phyloP scores from a whole-genome alignment of 2,113 vertebrate genomes.

The Ageneiosus marmoratus region DNA sequence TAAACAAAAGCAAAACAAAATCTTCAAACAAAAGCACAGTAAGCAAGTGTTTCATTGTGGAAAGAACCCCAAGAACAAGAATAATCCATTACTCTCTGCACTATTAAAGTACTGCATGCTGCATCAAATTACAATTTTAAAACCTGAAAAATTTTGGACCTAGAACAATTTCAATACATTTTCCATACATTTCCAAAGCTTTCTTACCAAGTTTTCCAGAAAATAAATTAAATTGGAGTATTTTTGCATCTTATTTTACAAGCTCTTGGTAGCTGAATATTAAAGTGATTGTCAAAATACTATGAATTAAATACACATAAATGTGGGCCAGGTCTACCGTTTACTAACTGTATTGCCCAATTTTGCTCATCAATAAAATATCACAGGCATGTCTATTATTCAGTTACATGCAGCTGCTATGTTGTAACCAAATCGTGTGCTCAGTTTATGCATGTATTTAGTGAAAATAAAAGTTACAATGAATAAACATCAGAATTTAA shows the following conservation, averaged over 20 bases:
- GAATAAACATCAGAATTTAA: conserved; percentile 7
- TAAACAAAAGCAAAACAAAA: background rate
- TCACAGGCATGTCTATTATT: background rate
- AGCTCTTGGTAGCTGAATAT: background rate
- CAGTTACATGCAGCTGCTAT: background rate
- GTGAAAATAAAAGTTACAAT: conserved; percentile 6
- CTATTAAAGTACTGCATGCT: background rate
- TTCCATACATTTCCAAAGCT: background rate
- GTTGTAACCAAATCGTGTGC: background rate
- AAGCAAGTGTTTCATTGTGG: background rate
- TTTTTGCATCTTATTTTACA: background rate
- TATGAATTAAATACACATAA: background rate
- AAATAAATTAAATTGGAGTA: background rate
- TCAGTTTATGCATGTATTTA: conserved; percentile 15
- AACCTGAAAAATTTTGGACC: background rate
- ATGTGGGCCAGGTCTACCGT: no score
- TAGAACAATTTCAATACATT: background rate
- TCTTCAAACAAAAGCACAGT: background rate
- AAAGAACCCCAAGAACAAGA: background rate
- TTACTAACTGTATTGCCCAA: background rate
- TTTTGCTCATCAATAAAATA: background rate
- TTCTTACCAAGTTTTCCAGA: background rate
- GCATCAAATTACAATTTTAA: background rate
- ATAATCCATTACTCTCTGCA: background rate
- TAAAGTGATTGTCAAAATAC: background rate